These are phyloP conservation scores for Diadumene lineata DNA, from an alignment of 92 coral and sea anemone species.

Conservation along the genomic window DNA sequence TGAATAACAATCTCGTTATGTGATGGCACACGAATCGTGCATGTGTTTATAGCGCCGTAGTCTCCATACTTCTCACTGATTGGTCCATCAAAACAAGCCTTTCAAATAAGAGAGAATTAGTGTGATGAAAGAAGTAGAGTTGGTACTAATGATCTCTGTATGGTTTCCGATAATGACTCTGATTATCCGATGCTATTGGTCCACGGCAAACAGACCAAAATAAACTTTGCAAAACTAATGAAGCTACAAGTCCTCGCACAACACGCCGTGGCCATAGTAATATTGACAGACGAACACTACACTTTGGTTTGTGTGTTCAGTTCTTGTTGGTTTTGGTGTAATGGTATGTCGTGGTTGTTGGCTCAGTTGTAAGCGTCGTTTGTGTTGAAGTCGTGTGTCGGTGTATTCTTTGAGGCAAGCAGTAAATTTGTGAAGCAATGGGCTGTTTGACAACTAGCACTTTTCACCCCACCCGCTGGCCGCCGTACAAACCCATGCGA, in stretches of 20 bases:
- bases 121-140: constrained; percentile 74
- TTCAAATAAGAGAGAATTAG: constrained; percentile 75
- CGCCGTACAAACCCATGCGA: constrained; percentile 34
- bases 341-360: constrained; percentile 18
- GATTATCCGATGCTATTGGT: constrained; percentile 78
- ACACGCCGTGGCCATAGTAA: constrained; percentile 33
- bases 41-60: constrained; percentile 57
- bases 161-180: constrained; percentile 66
- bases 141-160: constrained; percentile 80
- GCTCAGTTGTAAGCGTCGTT: constrained; percentile 32
- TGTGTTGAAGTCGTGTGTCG: constrained; percentile 44
- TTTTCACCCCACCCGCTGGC: constrained; percentile 43
- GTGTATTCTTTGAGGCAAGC: constrained; percentile 35
- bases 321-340: constrained; percentile 3
- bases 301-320: background rate
- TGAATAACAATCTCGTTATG: constrained; percentile 70
- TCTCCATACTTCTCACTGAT: constrained; percentile 38
- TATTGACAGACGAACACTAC: constrained; percentile 14
- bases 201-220: constrained; percentile 62
- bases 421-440: constrained; percentile 34
- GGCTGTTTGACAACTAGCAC: constrained; percentile 36
- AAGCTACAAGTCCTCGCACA: constrained; percentile 60
- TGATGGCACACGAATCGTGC: constrained; percentile 79
- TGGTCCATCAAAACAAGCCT: constrained; percentile 71
- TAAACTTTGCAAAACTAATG: constrained; percentile 88